Evolutionary conservation across 2,888 invertebrate genomes (phyloP), one percentile per base, ranked within the genome.

Genomic region (Rhagophthalmus giganteus): DNA sequence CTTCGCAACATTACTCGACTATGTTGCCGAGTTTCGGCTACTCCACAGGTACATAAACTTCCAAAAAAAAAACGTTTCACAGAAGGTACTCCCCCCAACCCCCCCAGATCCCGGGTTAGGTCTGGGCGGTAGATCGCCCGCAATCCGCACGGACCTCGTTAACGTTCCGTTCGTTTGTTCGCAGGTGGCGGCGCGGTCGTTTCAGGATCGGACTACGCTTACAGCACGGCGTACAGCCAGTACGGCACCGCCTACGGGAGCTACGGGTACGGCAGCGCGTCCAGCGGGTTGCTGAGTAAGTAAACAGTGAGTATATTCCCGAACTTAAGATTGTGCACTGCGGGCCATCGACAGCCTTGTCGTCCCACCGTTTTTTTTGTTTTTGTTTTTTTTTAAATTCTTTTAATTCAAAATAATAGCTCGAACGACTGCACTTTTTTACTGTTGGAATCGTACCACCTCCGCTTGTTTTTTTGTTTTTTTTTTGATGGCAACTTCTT

Each of bases 221-320:
- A 87, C 70, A 85, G 83, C 69, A 83, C 87, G 47, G 82, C 84
- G 59, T 91, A 91, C 79, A 79, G 82, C 62, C 84, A 88, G 70
- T 89, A 89, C 73, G 86, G 87, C 48, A 83, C 87, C 51, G 83
- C 88, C 8, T 80, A 81, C 56, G 81, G 82, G 52, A 81, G 84
- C 49, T 83, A 84, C 64, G 82, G 83, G 50, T 84, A 84, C 71
- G 81, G 83, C 61, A 77, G 81, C 65, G 78, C 82, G 68, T 76
- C 80, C 78, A 79, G 81, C 77, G 83, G 83, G 77, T 80, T 84
- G 77, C 81, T 84, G 79, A 84, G 84, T 84, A 81, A 81, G 81
- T 81, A 81, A 80, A 80, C 79, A 80, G 81, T 81, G 81, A 81
- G 81, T 81, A 81, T 80, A 70, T 13, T 37, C 35, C 31, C 46